These are phyloP conservation scores for Drosophila setosimentum DNA, from an alignment of 2,888 invertebrate species.

Conservation along the genomic window DNA sequence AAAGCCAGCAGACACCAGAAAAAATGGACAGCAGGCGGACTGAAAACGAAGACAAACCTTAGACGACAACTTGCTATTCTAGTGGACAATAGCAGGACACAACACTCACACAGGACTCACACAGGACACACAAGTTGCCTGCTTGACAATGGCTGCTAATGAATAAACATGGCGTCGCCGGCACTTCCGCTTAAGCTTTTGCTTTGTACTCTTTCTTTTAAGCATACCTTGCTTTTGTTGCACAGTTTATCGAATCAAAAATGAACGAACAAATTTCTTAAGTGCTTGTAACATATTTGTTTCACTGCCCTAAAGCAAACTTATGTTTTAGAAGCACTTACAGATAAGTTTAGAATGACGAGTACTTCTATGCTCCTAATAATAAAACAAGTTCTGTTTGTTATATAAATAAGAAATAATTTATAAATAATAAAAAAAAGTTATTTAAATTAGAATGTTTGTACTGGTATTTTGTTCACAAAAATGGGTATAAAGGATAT, in stretches of 20 bases:
- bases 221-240: background rate
- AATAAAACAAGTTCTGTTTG: background rate
- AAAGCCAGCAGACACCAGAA: constrained; percentile 41
- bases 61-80: constrained; percentile 22
- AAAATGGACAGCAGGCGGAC: constrained; percentile 16
- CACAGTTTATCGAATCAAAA: background rate
- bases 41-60: constrained; percentile 43
- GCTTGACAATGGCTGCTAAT: constrained; percentile 72
- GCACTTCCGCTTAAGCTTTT: constrained; percentile 59
- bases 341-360: background rate
- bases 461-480: background rate
- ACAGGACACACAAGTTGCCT: constrained; percentile 27
- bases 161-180: constrained; percentile 71
- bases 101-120: background rate
- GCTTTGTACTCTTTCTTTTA: constrained; percentile 5
- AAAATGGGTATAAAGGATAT: too few relatives aligned
- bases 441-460: background rate
- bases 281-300: background rate
- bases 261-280: too few relatives aligned
- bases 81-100: constrained; percentile 38
- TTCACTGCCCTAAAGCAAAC: background rate
- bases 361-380: background rate
- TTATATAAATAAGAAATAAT: background rate
- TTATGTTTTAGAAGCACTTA: background rate
- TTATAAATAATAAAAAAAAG: background rate